These are phyloP conservation scores for Lasiurus cinereus DNA, from an alignment of 2,113 vertebrate genomes.

Conservation along the genomic window DNA sequence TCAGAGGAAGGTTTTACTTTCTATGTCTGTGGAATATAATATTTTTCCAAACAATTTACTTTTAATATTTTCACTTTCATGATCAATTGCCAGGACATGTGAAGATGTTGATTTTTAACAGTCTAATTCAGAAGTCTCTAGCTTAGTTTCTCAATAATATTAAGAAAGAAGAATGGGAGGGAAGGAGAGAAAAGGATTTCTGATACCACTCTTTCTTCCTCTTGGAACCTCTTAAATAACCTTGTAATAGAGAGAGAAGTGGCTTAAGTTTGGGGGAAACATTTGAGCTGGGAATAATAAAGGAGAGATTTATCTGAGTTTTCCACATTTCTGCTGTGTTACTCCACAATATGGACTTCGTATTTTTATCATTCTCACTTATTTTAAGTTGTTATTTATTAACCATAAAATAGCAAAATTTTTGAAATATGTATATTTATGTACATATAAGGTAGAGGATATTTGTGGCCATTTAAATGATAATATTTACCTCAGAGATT, in stretches of 20 bases:
- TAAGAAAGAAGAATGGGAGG: background rate
- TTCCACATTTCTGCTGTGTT: background rate
- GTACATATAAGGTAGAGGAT: background rate
- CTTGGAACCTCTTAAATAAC: background rate
- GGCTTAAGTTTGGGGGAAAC: background rate
- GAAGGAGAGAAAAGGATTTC: background rate
- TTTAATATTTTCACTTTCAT: background rate
- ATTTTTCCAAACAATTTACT: background rate
- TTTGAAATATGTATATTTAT: background rate
- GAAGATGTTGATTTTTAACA: background rate
- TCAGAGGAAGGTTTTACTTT: background rate
- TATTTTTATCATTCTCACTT: background rate
- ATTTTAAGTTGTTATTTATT: background rate
- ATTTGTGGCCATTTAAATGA: background rate
- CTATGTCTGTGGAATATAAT: background rate
- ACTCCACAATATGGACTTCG: background rate
- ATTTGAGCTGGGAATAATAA: background rate
- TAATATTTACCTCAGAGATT: background rate
- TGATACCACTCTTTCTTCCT: background rate
- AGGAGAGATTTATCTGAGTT: background rate
- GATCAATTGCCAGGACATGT: background rate
- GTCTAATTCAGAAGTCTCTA: background rate
- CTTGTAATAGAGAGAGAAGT: background rate
- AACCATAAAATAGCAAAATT: background rate
- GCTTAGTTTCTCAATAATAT: background rate